Base-by-base conservation (phyloP, 2,113 vertebrate genomes). In the Xenopus laevis region DNA sequence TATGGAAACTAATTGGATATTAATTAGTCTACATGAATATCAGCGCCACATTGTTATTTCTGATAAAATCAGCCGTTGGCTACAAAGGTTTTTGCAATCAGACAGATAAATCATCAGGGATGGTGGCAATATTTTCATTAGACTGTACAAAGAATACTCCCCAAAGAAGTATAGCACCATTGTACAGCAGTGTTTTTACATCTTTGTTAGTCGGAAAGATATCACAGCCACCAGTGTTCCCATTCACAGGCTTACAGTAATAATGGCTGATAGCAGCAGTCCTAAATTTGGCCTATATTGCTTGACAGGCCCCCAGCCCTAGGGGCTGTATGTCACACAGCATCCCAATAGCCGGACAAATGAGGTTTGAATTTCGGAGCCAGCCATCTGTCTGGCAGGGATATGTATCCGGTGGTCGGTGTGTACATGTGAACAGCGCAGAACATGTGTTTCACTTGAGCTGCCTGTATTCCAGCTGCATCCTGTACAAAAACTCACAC, bases 371-470 rank as follows among this genome's bases (percentile, higher is more conserved):
- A 20, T 57, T 70, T 64, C 47, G 55, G 46, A 69, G 50, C 64
- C 67, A 64, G 60, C 66, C 74, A 77, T 77, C 74, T 77, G 74
- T 77, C 67, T 70, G 66, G 17, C 63, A 21, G 50, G 33, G 67
- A 70, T 57, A 70, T 64, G 60, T 50, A 40, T 59, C 58, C 57
- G 61, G 64, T 23, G 64, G 58, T 45, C 63, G 58, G 73, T 23
- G 73, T 27, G 52, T 53, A 21, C 59, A 63, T 76, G 66, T 44
- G 58, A 77, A 30, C 73, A 44, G 13, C 60, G 30, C 47, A 11
- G 30, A 77, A 77, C 74, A 63, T 68, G 66, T 77, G 66, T 69
- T 13, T 18, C 40, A 47, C 50, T 67, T 67, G 18, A 47, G n/a
- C 50, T 61, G 47, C 46, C 27, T 40, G 10, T 68, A 66, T 27